Conservation (phyloP, 2,888 invertebrate genomes). For the Sympetrum striolatum region DNA sequence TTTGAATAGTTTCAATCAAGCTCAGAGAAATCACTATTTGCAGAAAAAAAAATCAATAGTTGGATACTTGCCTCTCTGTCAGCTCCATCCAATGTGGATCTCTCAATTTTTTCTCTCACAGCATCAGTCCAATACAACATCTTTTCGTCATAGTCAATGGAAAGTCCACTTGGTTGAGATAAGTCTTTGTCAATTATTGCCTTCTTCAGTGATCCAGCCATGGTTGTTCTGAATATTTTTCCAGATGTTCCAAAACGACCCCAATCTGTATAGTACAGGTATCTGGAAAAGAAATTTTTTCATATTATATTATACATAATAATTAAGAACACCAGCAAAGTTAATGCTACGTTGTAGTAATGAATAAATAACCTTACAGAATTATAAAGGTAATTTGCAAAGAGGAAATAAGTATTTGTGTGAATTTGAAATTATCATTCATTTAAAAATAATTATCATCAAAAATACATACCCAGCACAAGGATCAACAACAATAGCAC, state of each 20-base stretch:
- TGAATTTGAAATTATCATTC: background rate
- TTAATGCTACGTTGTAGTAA: background rate
- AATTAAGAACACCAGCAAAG: background rate
- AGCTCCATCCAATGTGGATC: constrained; percentile 85
- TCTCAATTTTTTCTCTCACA: constrained; percentile 92
- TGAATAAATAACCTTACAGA: background rate
- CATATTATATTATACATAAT: background rate
- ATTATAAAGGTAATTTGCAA: background rate
- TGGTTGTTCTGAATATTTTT: constrained; percentile 92
- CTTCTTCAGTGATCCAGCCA: constrained; percentile 92
- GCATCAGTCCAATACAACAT: constrained; percentile 98
- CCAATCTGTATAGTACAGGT: constrained; percentile 96
- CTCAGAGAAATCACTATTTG: background rate
- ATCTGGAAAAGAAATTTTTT: constrained; percentile 56
- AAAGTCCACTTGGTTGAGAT: constrained; percentile 93
- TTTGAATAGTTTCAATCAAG: background rate
- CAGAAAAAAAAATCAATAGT: background rate
- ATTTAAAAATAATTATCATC: background rate
- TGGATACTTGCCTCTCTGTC: constrained; percentile 70
- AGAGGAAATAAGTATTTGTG: background rate
- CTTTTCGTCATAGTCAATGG: constrained; percentile 93
- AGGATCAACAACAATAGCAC: constrained; percentile 95
- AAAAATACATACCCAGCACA: constrained; percentile 75
- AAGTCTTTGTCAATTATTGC: constrained; percentile 89
- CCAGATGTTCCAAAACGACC: constrained; percentile 91